Percentiles rank a stretch among this genome's conserved stretches.
Conservation (phyloP, 2,797 vertebrate species). For the Octomys mimax region DNA sequence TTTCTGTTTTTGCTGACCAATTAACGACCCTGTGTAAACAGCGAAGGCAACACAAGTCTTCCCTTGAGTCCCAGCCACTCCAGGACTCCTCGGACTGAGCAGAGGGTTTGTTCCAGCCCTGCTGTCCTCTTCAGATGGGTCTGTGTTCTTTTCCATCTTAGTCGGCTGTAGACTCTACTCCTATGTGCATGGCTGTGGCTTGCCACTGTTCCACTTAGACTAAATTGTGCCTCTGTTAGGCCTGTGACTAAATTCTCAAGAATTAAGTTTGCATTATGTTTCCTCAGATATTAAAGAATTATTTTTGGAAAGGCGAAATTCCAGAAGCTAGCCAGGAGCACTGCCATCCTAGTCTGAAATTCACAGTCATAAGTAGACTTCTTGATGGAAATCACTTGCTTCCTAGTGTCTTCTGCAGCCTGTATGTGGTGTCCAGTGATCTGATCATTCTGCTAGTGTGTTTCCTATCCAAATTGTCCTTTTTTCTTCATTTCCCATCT, state of each 20-base stretch:
- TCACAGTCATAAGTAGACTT: neutral
- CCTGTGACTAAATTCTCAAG: neutral
- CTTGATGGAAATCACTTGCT: neutral
- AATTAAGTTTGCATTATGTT: neutral
- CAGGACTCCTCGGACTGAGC: fast-evolving
- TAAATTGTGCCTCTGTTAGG: neutral
- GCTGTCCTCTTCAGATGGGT: too few relatives aligned
- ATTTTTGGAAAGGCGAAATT: neutral
- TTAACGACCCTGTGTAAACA: neutral
- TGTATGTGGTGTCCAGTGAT: neutral
- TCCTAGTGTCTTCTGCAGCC: neutral
- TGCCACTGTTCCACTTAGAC: neutral
- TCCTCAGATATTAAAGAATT: neutral
- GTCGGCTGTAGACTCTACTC: too few relatives aligned
- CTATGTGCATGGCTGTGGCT: neutral
- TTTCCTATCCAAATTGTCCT: neutral
- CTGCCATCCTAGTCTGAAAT: neutral
- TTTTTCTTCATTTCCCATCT: neutral
- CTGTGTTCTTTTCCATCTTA: neutral
- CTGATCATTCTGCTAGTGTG: neutral
- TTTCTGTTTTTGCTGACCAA: neutral
- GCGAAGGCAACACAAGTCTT: too few relatives aligned
- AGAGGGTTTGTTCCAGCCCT: neutral
- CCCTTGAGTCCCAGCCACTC: neutral
- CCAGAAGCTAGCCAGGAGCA: neutral